A percentile compares a stretch with the other conserved stretches of the same genome.
phyloP scores from a whole-genome alignment of 2,888 invertebrate genomes.

The Rhogogaster chlorosoma region DNA sequence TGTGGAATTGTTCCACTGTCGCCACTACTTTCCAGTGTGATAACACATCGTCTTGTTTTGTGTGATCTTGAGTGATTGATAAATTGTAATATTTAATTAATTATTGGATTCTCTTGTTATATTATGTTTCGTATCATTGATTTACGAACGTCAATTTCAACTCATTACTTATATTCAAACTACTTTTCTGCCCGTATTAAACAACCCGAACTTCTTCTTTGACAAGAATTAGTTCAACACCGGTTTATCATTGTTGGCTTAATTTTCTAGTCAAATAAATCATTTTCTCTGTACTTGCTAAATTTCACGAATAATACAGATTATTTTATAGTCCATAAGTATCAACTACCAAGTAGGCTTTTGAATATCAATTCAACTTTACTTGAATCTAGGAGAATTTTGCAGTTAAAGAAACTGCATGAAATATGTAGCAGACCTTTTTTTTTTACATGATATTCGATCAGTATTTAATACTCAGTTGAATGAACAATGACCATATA shows the following conservation, averaged over 20 bases:
- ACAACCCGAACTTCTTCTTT: not conserved
- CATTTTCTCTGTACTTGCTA: not conserved
- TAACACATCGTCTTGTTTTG: not conserved
- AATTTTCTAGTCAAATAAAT: not conserved
- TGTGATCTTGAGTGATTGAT: constrained; percentile 41
- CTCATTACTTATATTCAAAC: not conserved
- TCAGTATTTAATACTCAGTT: constrained; percentile 15
- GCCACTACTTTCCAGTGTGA: constrained; percentile 19
- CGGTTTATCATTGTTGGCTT: not conserved
- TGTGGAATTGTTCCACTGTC: not conserved
- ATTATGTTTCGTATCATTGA: constrained; percentile 10
- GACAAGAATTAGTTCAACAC: not conserved
- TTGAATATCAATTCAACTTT: not conserved
- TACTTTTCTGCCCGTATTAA: not conserved
- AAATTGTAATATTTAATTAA: constrained; percentile 14
- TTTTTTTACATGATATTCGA: not conserved
- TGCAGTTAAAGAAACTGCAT: not conserved
- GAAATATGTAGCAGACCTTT: not conserved
- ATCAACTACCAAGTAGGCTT: not conserved
- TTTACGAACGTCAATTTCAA: not conserved
- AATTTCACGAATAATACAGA: not conserved
- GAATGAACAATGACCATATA: constrained; percentile 1
- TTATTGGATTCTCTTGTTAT: not conserved
- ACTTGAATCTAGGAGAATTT: not conserved
- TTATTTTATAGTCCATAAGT: not conserved